Percentiles rank a stretch among this genome's conserved stretches.
Conservation (phyloP, 2,888 invertebrate genomes). For the Escarpia spicata region DNA sequence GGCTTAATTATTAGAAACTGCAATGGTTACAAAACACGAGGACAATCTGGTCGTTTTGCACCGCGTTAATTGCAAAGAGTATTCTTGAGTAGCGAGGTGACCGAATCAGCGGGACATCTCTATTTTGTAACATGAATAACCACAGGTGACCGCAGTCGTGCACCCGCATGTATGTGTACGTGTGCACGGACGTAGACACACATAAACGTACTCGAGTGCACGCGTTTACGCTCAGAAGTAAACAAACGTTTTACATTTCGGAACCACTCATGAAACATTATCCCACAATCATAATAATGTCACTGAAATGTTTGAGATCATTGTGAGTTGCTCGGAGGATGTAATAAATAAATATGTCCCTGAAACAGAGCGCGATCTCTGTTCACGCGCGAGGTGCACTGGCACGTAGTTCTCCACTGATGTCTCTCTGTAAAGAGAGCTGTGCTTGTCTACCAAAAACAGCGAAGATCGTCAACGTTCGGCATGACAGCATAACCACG, state of each 20-base stretch:
- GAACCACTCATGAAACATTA: neutral
- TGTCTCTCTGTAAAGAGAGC: too few species aligned
- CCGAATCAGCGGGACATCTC: too few species aligned
- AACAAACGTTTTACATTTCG: neutral
- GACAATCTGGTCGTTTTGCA: too few species aligned
- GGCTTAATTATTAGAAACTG: too few species aligned
- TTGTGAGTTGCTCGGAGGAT: neutral
- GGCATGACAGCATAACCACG: neutral
- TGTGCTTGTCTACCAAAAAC: too few species aligned
- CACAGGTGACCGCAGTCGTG: too few species aligned
- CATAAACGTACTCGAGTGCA: neutral
- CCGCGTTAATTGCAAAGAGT: too few species aligned
- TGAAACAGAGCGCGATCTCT: neutral
- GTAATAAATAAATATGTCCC: neutral
- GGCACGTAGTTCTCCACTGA: too few species aligned
- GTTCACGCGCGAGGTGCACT: neutral
- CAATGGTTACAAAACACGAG: too few species aligned
- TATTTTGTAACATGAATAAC: too few species aligned
- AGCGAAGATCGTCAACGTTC: neutral
- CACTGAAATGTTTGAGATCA: neutral
- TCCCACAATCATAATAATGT: neutral
- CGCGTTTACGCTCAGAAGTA: neutral
- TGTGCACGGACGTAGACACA: neutral
- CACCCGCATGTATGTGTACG: neutral
- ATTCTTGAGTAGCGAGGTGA: too few species aligned